Conservation (phyloP, 2,888 invertebrate species). For the Ectropis crepuscularia region DNA sequence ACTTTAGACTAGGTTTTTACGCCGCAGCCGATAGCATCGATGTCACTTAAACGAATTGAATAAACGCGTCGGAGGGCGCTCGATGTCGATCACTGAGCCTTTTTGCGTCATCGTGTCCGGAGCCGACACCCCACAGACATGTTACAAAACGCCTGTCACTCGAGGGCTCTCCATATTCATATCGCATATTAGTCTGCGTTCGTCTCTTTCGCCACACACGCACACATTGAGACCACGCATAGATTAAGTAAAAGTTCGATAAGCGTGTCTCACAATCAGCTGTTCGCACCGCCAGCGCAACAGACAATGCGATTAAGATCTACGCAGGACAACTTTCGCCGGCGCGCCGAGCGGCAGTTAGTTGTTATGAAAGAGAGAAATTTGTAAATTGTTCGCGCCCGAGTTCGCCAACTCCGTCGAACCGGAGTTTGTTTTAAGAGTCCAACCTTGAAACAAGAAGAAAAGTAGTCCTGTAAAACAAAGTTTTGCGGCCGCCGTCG, state of each 20-base stretch:
- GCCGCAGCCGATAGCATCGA: slow-evolving; percentile 79
- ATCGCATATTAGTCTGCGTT: slow-evolving; percentile 31
- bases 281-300: slow-evolving; percentile 82
- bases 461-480: slow-evolving; percentile 86
- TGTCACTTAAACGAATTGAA: slow-evolving; percentile 85
- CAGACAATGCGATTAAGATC: slow-evolving; percentile 86
- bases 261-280: slow-evolving; percentile 80
- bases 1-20: slow-evolving; percentile 79
- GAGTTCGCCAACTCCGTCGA: slow-evolving; percentile 86
- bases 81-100: slow-evolving; percentile 52
- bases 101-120: slow-evolving; percentile 53
- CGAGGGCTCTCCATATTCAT: slow-evolving; percentile 42
- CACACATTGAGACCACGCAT: slow-evolving; percentile 50
- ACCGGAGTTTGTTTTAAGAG: slow-evolving; percentile 86
- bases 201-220: slow-evolving; percentile 33
- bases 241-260: slow-evolving; percentile 72
- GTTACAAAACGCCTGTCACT: slow-evolving; percentile 49
- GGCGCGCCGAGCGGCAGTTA: slow-evolving; percentile 85
- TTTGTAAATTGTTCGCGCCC: slow-evolving; percentile 86
- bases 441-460: slow-evolving; percentile 86
- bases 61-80: slow-evolving; percentile 74
- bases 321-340: slow-evolving; percentile 86
- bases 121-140: slow-evolving; percentile 47
- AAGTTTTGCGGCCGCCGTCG: slow-evolving; percentile 86
- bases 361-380: slow-evolving; percentile 86